Conservation (phyloP, 2,797 vertebrate genomes). For the Anguilla marmorata region DNA sequence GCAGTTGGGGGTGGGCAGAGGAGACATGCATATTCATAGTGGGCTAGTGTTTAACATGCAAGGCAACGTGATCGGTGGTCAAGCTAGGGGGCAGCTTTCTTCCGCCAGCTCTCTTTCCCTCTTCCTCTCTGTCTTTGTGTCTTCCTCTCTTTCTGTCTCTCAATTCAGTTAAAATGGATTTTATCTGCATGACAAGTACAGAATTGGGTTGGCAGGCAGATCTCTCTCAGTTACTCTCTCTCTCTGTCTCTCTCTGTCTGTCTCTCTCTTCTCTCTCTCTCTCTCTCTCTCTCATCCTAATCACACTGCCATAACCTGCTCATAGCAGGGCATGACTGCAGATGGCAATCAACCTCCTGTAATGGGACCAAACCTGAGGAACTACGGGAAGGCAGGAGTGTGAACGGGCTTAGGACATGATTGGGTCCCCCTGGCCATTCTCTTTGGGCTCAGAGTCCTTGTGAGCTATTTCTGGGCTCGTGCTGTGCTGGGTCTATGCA, state of each 20-base stretch:
- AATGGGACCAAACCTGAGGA: background rate
- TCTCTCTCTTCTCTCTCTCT: background rate
- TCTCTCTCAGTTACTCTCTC: background rate
- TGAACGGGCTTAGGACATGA: background rate
- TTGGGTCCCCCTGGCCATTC: background rate
- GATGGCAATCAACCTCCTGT: conserved; percentile 8
- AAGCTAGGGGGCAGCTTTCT: background rate
- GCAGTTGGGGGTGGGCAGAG: conserved; percentile 45
- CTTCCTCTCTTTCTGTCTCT: background rate
- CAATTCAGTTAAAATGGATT: background rate
- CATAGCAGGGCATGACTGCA: background rate
- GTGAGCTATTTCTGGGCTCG: background rate
- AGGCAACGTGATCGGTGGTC: conserved; percentile 43
- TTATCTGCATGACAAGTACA: background rate
- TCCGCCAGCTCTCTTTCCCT: background rate
- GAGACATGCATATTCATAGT: conserved; percentile 59
- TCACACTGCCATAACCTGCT: background rate
- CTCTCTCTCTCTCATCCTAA: background rate
- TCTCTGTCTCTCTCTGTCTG: background rate
- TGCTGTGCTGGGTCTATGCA: background rate
- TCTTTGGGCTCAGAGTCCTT: background rate
- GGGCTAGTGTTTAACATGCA: conserved; percentile 58
- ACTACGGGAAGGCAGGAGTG: background rate
- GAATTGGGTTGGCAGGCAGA: background rate
- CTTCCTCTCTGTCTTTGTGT: background rate